These are phyloP conservation scores for Helleia helle DNA, from an alignment of 2,888 invertebrate species.

Conservation along the genomic window DNA sequence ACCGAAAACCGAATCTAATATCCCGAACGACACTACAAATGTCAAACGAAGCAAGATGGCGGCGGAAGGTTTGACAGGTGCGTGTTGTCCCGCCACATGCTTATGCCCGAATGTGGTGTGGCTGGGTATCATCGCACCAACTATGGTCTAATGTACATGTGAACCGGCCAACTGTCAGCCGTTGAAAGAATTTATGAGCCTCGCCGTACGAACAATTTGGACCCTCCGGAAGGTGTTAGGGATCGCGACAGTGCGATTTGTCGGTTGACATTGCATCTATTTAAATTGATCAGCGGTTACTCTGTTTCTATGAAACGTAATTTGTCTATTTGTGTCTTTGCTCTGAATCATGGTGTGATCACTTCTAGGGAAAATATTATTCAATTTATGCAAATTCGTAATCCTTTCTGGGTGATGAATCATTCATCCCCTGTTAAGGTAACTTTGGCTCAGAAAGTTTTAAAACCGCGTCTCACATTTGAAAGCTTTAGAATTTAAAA, in stretches of 20 bases:
- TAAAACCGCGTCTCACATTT: too few relatives aligned
- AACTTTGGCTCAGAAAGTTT: too few relatives aligned
- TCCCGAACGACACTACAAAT: slow-evolving; percentile 25
- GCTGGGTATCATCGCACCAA: slow-evolving; percentile 31
- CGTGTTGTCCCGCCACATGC: slow-evolving; percentile 55
- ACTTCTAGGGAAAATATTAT: too few relatives aligned
- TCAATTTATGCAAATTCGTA: too few relatives aligned
- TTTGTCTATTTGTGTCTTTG: not conserved
- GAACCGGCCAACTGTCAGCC: slow-evolving; percentile 56
- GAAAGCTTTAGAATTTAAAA: too few relatives aligned
- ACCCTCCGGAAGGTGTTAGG: slow-evolving; percentile 51
- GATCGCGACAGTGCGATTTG: slow-evolving; percentile 30
- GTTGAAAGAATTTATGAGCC: slow-evolving; percentile 68
- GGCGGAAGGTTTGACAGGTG: slow-evolving; percentile 29
- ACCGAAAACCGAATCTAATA: slow-evolving; percentile 17
- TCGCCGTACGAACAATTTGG: slow-evolving; percentile 29
- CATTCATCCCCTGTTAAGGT: not conserved
- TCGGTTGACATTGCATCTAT: slow-evolving; percentile 28
- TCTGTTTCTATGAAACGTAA: slow-evolving; percentile 5
- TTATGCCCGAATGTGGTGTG: slow-evolving; percentile 40
- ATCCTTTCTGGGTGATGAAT: too few relatives aligned
- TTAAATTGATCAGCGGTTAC: slow-evolving; percentile 20
- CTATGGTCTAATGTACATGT: slow-evolving; percentile 48
- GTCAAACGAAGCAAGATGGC: slow-evolving; percentile 38
- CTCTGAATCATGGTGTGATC: not conserved